phyloP scores from a whole-genome alignment of 1,140 invertebrate species.

The Drosophila quadrilineata region DNA sequence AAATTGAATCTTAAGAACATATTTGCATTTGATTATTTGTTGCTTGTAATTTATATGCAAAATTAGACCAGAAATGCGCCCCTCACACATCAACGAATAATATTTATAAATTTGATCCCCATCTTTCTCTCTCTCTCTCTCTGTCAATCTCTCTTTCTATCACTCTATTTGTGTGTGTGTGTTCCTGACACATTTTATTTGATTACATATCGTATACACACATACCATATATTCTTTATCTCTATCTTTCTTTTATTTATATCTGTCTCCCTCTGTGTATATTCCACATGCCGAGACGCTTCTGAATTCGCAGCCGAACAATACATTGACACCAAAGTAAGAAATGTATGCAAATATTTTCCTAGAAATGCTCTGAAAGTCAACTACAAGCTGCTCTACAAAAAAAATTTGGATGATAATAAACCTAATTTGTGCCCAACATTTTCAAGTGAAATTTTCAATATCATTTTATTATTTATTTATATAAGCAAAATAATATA shows the following conservation, averaged over 20 bases:
- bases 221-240: neutral
- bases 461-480: neutral
- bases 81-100: constrained; percentile 22
- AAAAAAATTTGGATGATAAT: neutral
- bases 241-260: no score
- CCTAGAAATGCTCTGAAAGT: neutral
- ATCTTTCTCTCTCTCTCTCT: neutral
- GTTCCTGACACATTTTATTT: constrained; percentile 70
- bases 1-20: constrained; percentile 74
- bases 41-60: constrained; percentile 72
- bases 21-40: constrained; percentile 79
- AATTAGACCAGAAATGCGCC: constrained; percentile 50
- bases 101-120: constrained; percentile 29
- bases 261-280: no score
- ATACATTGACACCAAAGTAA: neutral
- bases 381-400: neutral
- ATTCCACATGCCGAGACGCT: constrained; percentile 6
- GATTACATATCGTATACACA: constrained; percentile 46
- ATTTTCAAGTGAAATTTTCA: neutral
- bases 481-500: no score
- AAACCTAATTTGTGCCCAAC: neutral
- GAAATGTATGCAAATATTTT: neutral
- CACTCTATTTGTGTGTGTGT: constrained; percentile 15
- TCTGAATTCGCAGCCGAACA: constrained; percentile 42
- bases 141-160: neutral